A percentile compares a stretch with the other conserved stretches of the same genome.
Evolutionary conservation across 2,888 invertebrate genomes (phyloP).

Genomic region (Drosophila siamana): DNA sequence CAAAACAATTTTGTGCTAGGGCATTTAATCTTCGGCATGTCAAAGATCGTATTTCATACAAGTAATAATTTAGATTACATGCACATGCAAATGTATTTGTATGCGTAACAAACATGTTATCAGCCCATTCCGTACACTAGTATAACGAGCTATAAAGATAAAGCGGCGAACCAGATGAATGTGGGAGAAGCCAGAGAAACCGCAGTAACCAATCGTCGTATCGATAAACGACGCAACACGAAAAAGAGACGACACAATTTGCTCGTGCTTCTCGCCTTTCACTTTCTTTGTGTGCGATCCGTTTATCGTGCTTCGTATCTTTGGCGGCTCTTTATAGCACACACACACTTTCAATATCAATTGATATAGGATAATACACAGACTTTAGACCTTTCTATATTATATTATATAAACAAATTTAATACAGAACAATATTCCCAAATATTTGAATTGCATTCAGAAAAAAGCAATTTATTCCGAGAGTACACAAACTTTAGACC

Average conservation of each 20-base stretch:
- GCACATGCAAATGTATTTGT: neutral
- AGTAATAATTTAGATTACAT: neutral
- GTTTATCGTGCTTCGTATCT: neutral
- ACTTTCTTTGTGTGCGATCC: slow-evolving; percentile 52
- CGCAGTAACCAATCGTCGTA: slow-evolving; percentile 22
- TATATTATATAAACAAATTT: too few species aligned
- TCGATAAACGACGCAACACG: slow-evolving; percentile 40
- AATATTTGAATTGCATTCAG: too few species aligned
- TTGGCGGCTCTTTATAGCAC: neutral
- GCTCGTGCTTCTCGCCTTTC: slow-evolving; percentile 51
- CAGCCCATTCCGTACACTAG: slow-evolving; percentile 1
- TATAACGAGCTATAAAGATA: neutral
- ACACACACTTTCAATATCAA: neutral
- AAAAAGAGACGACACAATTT: slow-evolving; percentile 42
- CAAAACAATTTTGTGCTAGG: neutral
- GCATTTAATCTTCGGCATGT: neutral
- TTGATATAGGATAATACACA: too few species aligned
- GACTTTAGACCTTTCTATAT: too few species aligned
- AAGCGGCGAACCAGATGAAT: slow-evolving; percentile 21
- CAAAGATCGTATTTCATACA: neutral
- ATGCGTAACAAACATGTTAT: slow-evolving; percentile 3
- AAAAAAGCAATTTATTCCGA: too few species aligned
- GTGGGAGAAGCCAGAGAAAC: slow-evolving; percentile 37
- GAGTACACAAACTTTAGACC: too few species aligned
- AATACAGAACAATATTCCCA: too few species aligned